These are phyloP conservation scores for Mustela lutreola DNA, from an alignment of 2,113 vertebrate species.

Conservation along the genomic window DNA sequence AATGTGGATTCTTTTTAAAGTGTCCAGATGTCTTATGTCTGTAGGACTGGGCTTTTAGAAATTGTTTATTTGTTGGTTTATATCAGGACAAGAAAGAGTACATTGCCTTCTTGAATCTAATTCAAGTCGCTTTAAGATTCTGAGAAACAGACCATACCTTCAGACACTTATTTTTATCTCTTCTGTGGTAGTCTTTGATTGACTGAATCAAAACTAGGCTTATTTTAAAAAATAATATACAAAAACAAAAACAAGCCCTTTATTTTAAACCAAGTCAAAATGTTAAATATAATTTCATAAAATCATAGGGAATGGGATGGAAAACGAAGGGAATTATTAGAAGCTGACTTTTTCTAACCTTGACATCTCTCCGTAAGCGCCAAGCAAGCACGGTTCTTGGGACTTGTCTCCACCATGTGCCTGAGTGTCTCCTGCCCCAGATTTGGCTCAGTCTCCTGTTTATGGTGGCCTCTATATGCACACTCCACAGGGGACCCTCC, in stretches of 20 bases:
- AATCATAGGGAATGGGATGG: background rate
- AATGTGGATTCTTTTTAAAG: conserved; percentile 77
- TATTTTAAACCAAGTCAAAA: conserved; percentile 29
- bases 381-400: background rate
- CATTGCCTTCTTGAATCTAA: conserved; percentile 80
- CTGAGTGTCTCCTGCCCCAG: accelerated
- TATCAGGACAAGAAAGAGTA: conserved; percentile 77
- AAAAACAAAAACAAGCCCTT: conserved; percentile 2
- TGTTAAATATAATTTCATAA: background rate
- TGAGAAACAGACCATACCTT: conserved; percentile 68
- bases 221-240: background rate
- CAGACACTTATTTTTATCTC: conserved; percentile 66
- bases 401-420: accelerated
- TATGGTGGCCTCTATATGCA: background rate
- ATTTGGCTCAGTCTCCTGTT: background rate
- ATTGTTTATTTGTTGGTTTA: conserved; percentile 83
- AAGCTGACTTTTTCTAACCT: conserved; percentile 16
- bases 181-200: conserved; percentile 16
- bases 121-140: conserved; percentile 71
- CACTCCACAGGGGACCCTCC: accelerated
- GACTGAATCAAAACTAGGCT: background rate
- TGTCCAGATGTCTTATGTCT: conserved; percentile 83
- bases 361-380: background rate
- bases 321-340: background rate
- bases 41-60: conserved; percentile 67